phyloP scores from a whole-genome alignment of 2,113 vertebrate species.

The Erinaceus europaeus region DNA sequence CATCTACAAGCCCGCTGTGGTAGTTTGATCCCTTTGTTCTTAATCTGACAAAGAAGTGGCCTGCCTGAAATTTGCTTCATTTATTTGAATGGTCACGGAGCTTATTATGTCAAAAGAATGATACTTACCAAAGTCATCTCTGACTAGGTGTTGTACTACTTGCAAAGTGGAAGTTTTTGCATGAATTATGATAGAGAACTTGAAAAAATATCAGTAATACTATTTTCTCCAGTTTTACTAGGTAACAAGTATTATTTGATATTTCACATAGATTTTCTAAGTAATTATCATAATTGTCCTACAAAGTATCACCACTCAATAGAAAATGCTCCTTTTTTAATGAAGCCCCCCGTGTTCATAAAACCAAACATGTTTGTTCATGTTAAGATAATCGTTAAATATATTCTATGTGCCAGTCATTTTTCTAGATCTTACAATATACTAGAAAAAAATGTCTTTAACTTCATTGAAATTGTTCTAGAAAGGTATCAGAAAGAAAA shows the following conservation, averaged over 20 bases:
- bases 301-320: background rate
- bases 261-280: background rate
- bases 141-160: background rate
- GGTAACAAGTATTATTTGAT: background rate
- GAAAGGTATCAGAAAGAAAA: background rate
- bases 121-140: background rate
- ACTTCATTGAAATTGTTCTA: background rate
- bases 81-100: background rate
- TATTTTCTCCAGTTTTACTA: background rate
- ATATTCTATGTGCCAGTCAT: background rate
- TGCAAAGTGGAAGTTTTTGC: background rate
- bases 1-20: background rate
- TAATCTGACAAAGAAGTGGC: background rate
- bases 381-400: background rate
- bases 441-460: background rate
- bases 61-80: background rate
- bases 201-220: background rate
- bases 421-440: background rate
- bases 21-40: background rate
- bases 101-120: background rate
- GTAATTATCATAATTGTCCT: background rate
- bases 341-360: background rate
- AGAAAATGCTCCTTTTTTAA: background rate
- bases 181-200: background rate
- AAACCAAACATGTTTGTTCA: background rate